These are phyloP conservation scores for Epizoanthus rinbou DNA, from an alignment of 92 coral and sea anemone species.

Conservation along the genomic window DNA sequence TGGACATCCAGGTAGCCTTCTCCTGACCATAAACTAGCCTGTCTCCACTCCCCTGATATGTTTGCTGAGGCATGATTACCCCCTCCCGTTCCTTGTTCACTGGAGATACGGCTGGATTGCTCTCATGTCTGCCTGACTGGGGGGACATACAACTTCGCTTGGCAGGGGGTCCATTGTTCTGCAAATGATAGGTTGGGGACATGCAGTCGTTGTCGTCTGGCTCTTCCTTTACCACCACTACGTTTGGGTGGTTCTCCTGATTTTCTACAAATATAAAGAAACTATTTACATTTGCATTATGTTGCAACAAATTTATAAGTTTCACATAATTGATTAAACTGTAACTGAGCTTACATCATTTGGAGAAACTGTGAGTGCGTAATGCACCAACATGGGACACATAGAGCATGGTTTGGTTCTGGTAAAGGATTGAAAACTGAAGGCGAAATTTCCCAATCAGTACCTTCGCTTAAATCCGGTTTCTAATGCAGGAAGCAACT, in stretches of 20 bases:
- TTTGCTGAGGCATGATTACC: neutral
- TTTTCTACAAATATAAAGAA: neutral
- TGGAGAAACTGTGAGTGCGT: too few relatives aligned
- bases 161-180: neutral
- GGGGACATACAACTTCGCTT: neutral
- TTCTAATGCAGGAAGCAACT: too few relatives aligned
- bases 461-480: too few relatives aligned
- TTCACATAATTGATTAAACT: too few relatives aligned
- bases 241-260: neutral
- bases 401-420: too few relatives aligned
- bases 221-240: conserved; percentile 4
- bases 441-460: too few relatives aligned
- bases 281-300: too few relatives aligned
- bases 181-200: neutral
- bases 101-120: neutral
- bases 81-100: neutral
- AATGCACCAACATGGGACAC: too few relatives aligned
- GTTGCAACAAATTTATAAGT: too few relatives aligned
- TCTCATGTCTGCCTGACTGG: neutral
- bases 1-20: conserved; percentile 12
- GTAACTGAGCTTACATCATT: too few relatives aligned
- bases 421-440: too few relatives aligned
- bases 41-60: neutral
- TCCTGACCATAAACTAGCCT: neutral
- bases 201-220: neutral